Evolutionary conservation across 2,888 invertebrate species (phyloP), one percentile per base, ranked within the genome.

Genomic region (Lasioglossum morio): DNA sequence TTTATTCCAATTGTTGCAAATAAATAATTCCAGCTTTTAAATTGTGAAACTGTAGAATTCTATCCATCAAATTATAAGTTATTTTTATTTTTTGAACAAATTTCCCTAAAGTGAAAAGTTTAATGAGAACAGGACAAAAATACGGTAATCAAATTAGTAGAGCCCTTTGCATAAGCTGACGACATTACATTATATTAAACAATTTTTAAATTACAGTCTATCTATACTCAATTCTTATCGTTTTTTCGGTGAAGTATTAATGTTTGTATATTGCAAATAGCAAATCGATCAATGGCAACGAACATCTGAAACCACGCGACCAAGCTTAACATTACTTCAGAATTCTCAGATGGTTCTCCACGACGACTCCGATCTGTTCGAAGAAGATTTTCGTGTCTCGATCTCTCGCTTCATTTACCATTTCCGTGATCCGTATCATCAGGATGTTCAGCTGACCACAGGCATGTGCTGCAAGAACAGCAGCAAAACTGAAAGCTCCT

Each of bases 401-500:
- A 5, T 14, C 14, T 14, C 30, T 10, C 0, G 30, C 53, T 1
- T 63, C 72, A 0, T 88, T 78, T 2, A 92, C 79, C 0, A 89
- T 60, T 40, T 88, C 46, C 10, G 84, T 74, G 7, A 92, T 60
- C 82, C 86, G 81, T 0, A 40, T 69, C 63, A 82, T 87, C 7
- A 93, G n/a, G 0, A 93, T 84, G 12, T 81, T 70, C 43, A 92
- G 63, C 43, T 92, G 93, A 0, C 92, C 91, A 72, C 89, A 91
- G 2, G 91, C 91, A 43, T 93, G 93, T 57, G 89, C 82, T 0
- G 89, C 87, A n/a, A 91, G 87, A 2, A 90, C 84, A 14, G 89
- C 87, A 0, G 89, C 86, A 0, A 93, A 27, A 63, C 89, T 87
- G 27, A 86, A 91, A 0, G 85, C 69, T 4, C 87, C 88, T 4